Conservation (phyloP, 1,140 invertebrate genomes). For the Amyelois transitella region DNA sequence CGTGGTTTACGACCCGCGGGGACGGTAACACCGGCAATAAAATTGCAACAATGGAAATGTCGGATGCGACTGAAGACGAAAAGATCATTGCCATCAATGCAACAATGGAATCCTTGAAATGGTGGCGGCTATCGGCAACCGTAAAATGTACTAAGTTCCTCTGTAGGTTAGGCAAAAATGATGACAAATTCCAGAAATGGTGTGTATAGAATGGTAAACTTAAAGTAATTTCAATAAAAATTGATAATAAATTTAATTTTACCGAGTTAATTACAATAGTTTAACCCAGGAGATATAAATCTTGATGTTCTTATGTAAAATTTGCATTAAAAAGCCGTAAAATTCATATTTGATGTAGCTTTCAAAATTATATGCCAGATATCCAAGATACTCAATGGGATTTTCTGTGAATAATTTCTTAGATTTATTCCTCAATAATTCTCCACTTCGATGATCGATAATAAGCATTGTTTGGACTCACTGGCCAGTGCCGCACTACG, state of each 20-base stretch:
- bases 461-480: constrained; percentile 28
- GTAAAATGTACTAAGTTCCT: constrained; percentile 43
- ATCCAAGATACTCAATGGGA: background rate
- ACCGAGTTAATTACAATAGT: background rate
- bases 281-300: constrained; percentile 11
- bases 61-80: constrained; percentile 66
- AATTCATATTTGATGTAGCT: constrained; percentile 15
- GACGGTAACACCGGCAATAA: constrained; percentile 70
- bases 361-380: constrained; percentile 4
- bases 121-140: constrained; percentile 61
- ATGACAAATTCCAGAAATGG: constrained; percentile 14
- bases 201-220: background rate
- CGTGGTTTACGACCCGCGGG: constrained; percentile 60
- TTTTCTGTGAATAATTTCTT: constrained; percentile 10
- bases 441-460: constrained; percentile 22
- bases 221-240: background rate
- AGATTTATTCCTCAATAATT: constrained; percentile 40
- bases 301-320: background rate
- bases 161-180: constrained; percentile 26
- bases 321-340: constrained; percentile 8
- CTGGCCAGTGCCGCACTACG: constrained; percentile 2
- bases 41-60: constrained; percentile 70
- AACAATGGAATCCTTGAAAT: constrained; percentile 66
- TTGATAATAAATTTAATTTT: constrained; percentile 1
- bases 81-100: constrained; percentile 64